Evolutionary conservation across 35 echinoderm and acorn worm species (phyloP).

Genomic region (Holothuria glaberrima): DNA sequence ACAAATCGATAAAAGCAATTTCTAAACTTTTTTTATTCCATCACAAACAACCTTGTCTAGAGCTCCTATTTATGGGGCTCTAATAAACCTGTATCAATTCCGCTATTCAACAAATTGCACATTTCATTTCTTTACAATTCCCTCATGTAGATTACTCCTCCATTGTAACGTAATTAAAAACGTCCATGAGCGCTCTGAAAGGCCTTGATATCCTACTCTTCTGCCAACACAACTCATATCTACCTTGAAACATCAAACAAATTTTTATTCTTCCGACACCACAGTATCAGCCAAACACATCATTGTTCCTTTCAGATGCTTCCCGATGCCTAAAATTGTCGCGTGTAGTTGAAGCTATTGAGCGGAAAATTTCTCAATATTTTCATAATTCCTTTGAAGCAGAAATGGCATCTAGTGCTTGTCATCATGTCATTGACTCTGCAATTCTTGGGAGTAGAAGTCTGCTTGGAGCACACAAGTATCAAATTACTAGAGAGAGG

Average conservation of each 20-base stretch:
- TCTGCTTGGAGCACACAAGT: too few relatives aligned
- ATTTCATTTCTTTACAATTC: slow-evolving; percentile 34
- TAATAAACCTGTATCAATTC: slow-evolving; percentile 44
- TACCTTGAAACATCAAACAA: slow-evolving; percentile 40
- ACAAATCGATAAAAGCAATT: too few relatives aligned
- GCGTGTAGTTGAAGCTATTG: not conserved
- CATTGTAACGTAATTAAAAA: slow-evolving; percentile 47
- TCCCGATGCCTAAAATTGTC: slow-evolving; percentile 18
- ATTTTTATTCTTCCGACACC: slow-evolving; percentile 35
- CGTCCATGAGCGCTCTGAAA: not conserved
- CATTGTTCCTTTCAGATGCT: slow-evolving; percentile 17
- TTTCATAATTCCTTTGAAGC: slow-evolving; percentile 17
- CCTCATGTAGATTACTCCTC: slow-evolving; percentile 26
- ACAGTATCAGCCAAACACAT: not conserved
- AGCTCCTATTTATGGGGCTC: not conserved
- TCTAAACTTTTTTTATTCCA: not conserved
- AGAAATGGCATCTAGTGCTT: not conserved
- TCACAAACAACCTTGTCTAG: not conserved
- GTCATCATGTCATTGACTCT: not conserved
- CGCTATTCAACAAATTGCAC: slow-evolving; percentile 13
- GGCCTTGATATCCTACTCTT: slow-evolving; percentile 40
- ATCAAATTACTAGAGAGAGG: too few relatives aligned
- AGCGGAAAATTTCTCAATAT: slow-evolving; percentile 52
- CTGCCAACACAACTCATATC: slow-evolving; percentile 4
- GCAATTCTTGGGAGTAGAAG: not conserved